Base-by-base conservation (phyloP, 2,797 vertebrate species). In the Liasis olivaceus region DNA sequence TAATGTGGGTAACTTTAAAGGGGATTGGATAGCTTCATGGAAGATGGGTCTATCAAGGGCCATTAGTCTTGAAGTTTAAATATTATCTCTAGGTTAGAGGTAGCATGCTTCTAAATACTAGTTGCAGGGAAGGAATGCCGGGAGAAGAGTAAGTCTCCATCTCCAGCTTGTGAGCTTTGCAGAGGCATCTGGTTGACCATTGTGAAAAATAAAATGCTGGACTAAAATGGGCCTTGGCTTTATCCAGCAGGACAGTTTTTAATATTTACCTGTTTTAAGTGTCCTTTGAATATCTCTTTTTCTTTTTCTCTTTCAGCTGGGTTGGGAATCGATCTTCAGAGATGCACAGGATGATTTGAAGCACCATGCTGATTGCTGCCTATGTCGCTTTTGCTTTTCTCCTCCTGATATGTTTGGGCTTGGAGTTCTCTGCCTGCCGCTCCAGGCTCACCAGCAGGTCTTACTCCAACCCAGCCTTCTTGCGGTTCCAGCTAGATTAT, bases 401-500 rank as follows among this genome's bases (percentile, higher is more conserved):
- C 93, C 96, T 98, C 85, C 97, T 96, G 51, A 97, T 98, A 51
- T 99, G 98, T 96, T 97, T 97, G 94, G 98, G 96, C 91, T 96
- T 99, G 92, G 99, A 99, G 96, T 96, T 99, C 64, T 98, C 98
- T 0, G 98, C 98, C 36, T 98, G 98, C 91, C 98, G 97, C 91
- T 96, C 99, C 91, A 97, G 97, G 14, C 97, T 98, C 8, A 98
- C 94, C 5, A 96, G 96, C 95, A 96, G 96, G 7, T 97, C 98
- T 11, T 97, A 97, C n/a, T 98, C 98, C 96, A 99, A 99, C 96
- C 99, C 99, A 0, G 98, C 97, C 22, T 99, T 99, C 95, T 97
- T 98, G n/a, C 96, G 96, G 20, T 99, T 99, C 96, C 99, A 99
- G 94, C 96, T 95, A 56, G 96, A 98, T 84, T 99, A 99, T 92